Percentiles rank a stretch among this genome's conserved stretches.
Evolutionary conservation across 2,797 vertebrate species (phyloP).

Genomic region (Rallus crepitans): DNA sequence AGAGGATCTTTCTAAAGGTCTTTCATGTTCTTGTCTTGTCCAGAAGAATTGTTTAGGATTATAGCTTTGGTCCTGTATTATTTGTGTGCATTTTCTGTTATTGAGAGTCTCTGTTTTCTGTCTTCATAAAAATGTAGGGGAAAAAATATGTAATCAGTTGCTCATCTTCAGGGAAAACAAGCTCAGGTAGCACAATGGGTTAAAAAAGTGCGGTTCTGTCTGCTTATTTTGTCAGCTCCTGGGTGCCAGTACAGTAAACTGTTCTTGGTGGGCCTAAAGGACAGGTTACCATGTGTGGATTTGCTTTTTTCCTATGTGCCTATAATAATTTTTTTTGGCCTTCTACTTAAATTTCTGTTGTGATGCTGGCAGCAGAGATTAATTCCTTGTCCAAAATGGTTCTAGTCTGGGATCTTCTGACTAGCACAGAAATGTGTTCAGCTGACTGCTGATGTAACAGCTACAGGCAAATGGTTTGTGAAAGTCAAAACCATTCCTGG

Average conservation of each 20-base stretch:
- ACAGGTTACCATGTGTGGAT: accelerated
- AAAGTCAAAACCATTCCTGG: neutral
- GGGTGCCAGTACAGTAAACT: neutral
- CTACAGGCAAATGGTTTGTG: neutral
- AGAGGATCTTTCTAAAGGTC: neutral
- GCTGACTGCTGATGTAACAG: neutral
- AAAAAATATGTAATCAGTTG: neutral
- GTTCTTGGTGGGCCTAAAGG: neutral
- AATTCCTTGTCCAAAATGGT: neutral
- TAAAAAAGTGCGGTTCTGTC: neutral
- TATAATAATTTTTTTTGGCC: neutral
- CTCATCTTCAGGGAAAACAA: neutral
- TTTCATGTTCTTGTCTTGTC: neutral
- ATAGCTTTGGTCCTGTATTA: neutral
- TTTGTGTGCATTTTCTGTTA: neutral
- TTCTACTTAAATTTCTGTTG: neutral
- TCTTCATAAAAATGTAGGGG: neutral
- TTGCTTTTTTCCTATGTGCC: neutral
- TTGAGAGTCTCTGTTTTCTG: neutral
- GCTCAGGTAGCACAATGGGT: neutral
- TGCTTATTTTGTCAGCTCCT: neutral
- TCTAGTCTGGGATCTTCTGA: neutral
- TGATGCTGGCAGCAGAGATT: neutral
- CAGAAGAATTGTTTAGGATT: neutral
- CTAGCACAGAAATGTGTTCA: neutral